Percentiles rank a stretch among this genome's conserved stretches.
These are phyloP conservation scores for Progne subis DNA, from an alignment of 2,113 vertebrate species.

Conservation along the genomic window DNA sequence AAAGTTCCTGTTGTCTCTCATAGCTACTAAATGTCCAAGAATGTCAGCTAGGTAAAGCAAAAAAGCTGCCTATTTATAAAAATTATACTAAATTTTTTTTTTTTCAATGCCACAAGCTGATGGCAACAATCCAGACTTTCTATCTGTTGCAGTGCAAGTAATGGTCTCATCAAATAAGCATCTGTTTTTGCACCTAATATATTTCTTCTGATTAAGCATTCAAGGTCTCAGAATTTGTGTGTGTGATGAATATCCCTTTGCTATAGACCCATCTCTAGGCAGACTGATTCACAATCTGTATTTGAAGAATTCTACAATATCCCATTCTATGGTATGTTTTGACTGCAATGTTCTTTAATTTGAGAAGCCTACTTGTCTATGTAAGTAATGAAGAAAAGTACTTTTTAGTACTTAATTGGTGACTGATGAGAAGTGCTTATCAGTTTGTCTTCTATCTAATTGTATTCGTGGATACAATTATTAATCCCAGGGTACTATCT, in stretches of 20 bases:
- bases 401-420: background rate
- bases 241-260: background rate
- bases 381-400: background rate
- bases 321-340: background rate
- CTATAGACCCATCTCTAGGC: background rate
- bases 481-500: background rate
- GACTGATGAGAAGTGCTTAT: background rate
- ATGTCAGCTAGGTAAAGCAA: background rate
- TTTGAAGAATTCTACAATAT: background rate
- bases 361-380: background rate
- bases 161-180: background rate
- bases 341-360: background rate
- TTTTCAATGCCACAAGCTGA: background rate
- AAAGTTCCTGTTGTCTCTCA: background rate
- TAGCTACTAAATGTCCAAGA: background rate
- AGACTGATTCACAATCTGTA: background rate
- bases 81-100: background rate
- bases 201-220: background rate
- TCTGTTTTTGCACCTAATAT: background rate
- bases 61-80: background rate
- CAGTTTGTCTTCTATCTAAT: background rate
- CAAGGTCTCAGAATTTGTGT: background rate
- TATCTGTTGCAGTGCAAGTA: background rate
- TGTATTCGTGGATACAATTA: background rate
- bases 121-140: background rate